These are phyloP conservation scores for Aphodius sticticus DNA, from an alignment of 2,888 invertebrate genomes.

Conservation along the genomic window DNA sequence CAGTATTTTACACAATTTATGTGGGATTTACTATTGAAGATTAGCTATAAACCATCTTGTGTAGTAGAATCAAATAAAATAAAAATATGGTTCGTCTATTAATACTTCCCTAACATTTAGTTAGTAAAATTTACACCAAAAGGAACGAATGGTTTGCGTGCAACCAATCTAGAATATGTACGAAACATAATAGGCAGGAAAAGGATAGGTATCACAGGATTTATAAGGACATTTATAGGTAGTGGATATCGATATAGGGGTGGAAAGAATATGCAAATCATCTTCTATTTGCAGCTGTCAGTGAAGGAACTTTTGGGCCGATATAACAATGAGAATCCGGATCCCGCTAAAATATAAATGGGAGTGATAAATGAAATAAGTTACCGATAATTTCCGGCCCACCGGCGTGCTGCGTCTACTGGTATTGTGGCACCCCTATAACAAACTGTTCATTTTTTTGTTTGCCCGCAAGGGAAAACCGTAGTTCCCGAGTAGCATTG, in stretches of 20 bases:
- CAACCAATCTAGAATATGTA: slow-evolving; percentile 21
- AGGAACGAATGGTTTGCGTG: not conserved
- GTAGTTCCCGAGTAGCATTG: not conserved
- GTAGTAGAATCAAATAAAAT: no score
- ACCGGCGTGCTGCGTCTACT: not conserved
- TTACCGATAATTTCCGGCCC: not conserved
- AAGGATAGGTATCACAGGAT: slow-evolving; percentile 27
- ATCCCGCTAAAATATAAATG: slow-evolving; percentile 37
- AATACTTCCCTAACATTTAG: no score
- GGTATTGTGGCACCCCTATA: not conserved
- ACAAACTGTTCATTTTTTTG: not conserved
- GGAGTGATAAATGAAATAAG: slow-evolving; percentile 29
- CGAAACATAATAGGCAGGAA: slow-evolving; percentile 21
- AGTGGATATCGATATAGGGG: slow-evolving; percentile 28
- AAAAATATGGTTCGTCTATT: no score
- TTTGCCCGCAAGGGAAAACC: not conserved
- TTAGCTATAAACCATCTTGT: no score
- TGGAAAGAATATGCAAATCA: slow-evolving; percentile 29
- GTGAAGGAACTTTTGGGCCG: slow-evolving; percentile 14
- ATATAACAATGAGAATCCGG: slow-evolving; percentile 17
- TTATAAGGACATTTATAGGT: slow-evolving; percentile 30
- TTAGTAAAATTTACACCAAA: not conserved
- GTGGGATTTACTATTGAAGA: no score
- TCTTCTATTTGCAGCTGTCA: slow-evolving; percentile 27
- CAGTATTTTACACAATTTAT: no score